Percentiles rank a stretch among this genome's conserved stretches.
phyloP scores from a whole-genome alignment of 2,888 invertebrate genomes.

The Standfussiana lucernea region DNA sequence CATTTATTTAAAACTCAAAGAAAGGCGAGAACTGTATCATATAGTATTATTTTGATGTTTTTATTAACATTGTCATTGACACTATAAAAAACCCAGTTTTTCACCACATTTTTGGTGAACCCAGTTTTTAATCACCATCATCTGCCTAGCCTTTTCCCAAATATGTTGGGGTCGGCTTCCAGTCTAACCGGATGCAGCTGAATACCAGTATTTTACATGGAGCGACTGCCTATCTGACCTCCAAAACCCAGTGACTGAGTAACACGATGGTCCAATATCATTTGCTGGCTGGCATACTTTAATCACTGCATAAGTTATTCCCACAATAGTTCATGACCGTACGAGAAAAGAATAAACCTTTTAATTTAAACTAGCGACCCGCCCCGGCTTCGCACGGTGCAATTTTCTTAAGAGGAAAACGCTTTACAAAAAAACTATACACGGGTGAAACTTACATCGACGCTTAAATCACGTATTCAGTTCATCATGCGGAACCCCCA shows the following conservation, averaged over 20 bases:
- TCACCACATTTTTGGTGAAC: neutral
- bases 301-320: neutral
- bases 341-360: neutral
- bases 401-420: neutral
- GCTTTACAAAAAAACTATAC: neutral
- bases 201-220: neutral
- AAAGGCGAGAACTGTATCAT: conserved; percentile 21
- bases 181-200: neutral
- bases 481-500: no score
- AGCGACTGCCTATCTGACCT: neutral
- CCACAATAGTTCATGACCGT: neutral
- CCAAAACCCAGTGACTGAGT: neutral
- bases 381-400: neutral
- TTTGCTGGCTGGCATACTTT: neutral
- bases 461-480: no score
- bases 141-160: neutral
- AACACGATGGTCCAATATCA: neutral
- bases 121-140: neutral
- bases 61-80: conserved; percentile 31
- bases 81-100: neutral
- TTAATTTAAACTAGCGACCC: neutral
- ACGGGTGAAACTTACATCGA: no score
- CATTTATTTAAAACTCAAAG: conserved; percentile 18
- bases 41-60: conserved; percentile 48
- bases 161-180: neutral